A percentile compares a stretch with the other conserved stretches of the same genome.
Conservation (phyloP, 2,113 vertebrate genomes). For the Rhodinocichla rosea region DNA sequence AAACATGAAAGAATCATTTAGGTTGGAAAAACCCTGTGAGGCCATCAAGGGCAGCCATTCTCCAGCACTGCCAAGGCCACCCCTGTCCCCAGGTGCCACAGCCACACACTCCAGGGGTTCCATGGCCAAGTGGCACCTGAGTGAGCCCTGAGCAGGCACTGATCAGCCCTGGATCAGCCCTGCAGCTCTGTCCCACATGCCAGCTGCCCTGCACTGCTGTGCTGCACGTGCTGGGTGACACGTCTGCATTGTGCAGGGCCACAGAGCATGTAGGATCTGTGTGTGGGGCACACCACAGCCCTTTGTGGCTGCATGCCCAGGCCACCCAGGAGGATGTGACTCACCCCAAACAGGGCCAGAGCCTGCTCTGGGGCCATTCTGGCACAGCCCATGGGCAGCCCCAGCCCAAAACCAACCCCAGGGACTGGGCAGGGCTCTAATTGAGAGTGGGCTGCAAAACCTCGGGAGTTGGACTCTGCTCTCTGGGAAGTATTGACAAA, state of each 20-base stretch:
- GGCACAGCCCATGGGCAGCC: rapidly evolving
- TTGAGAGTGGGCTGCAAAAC: background rate
- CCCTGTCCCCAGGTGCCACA: background rate
- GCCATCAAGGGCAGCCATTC: rapidly evolving
- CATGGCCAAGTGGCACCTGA: rapidly evolving
- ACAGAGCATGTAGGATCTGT: background rate
- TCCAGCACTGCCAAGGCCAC: background rate
- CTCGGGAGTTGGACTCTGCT: background rate
- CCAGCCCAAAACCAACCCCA: background rate
- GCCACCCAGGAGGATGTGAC: background rate
- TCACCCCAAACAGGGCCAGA: background rate
- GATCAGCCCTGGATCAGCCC: background rate
- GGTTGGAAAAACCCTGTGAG: background rate
- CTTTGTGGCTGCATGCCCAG: background rate
- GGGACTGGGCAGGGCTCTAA: background rate
- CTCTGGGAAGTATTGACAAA: background rate
- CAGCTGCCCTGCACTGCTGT: background rate
- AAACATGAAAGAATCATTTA: background rate
- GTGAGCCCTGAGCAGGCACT: background rate
- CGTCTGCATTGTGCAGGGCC: rapidly evolving
- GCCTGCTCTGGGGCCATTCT: background rate
- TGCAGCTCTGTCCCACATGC: background rate
- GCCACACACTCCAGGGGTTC: rapidly evolving
- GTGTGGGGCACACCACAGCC: background rate
- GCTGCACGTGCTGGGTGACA: rapidly evolving